phyloP scores from a whole-genome alignment of 2,888 invertebrate genomes.

The Eudasyphora cyanicolor region DNA sequence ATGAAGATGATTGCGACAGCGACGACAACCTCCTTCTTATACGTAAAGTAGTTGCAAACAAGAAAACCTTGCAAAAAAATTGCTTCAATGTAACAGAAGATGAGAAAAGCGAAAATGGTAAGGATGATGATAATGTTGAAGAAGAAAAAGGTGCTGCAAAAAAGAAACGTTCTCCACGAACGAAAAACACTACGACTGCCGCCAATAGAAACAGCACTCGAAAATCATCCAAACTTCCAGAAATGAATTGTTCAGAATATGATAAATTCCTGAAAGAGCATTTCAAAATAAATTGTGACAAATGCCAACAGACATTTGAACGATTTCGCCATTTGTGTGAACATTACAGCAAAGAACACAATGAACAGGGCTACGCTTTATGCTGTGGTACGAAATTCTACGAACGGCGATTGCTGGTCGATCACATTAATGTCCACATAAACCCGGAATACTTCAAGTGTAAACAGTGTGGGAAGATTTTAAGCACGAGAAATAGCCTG shows the following conservation, averaged over 20 bases:
- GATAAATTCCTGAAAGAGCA: conserved; percentile 55
- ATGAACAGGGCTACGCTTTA: conserved; percentile 74
- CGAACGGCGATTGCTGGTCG: conserved; percentile 75
- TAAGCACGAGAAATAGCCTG: conserved; percentile 72
- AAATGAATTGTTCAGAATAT: conserved; percentile 57
- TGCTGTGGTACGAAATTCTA: conserved; percentile 76
- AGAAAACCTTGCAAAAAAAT: too few relatives aligned
- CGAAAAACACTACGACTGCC: neutral
- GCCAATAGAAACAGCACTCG: neutral
- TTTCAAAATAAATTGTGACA: conserved; percentile 45
- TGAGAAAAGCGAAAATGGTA: too few relatives aligned
- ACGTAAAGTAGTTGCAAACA: neutral
- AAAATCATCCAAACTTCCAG: neutral
- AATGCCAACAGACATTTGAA: conserved; percentile 41
- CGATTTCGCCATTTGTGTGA: conserved; percentile 42
- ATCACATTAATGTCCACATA: conserved; percentile 75
- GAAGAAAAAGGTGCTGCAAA: too few relatives aligned
- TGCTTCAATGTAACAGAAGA: too few relatives aligned
- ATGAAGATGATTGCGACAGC: neutral
- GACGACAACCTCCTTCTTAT: conserved; percentile 29
- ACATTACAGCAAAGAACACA: conserved; percentile 40
- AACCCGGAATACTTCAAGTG: conserved; percentile 77
- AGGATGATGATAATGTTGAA: neutral
- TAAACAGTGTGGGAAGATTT: conserved; percentile 71
- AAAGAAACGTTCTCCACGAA: too few relatives aligned